Evolutionary conservation across 2,797 vertebrate species (phyloP).

Genomic region (Dendrocincla tyrannina): DNA sequence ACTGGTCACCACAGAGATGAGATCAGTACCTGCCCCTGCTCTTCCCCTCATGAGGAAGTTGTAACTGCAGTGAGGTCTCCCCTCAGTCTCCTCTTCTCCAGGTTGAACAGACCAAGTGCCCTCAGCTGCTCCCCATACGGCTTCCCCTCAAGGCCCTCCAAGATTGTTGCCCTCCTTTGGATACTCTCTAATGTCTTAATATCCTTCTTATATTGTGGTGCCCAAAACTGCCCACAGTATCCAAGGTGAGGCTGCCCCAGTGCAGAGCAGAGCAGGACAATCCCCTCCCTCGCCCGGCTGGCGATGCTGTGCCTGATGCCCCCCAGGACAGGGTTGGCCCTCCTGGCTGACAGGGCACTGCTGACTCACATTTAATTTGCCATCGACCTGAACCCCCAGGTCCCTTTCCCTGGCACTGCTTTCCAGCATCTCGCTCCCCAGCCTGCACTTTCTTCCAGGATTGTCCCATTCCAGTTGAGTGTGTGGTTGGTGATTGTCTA

Average conservation of each 20-base stretch:
- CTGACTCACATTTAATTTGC: accelerated
- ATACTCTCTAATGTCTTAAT: accelerated
- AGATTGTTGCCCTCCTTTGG: accelerated
- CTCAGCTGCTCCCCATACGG: accelerated
- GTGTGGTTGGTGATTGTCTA: not conserved
- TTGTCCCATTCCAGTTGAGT: not conserved
- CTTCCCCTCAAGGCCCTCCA: not conserved
- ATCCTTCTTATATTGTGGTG: accelerated
- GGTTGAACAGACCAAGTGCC: not conserved
- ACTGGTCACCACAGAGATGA: no score
- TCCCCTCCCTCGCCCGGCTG: accelerated
- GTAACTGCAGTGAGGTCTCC: accelerated
- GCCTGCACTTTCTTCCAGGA: accelerated
- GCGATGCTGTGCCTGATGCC: accelerated
- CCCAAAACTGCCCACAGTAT: not conserved
- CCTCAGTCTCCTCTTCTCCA: not conserved
- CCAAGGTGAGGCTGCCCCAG: accelerated
- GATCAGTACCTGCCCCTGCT: not conserved
- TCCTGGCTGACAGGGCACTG: not conserved
- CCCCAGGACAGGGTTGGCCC: accelerated
- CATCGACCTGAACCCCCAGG: accelerated
- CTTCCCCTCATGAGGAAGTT: accelerated
- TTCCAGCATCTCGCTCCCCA: accelerated
- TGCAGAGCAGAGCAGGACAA: accelerated
- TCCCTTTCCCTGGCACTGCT: accelerated